Percentiles rank a stretch among this genome's conserved stretches.
Conservation (phyloP, 92 coral and sea anemone genomes). For the Porites divaricata region DNA sequence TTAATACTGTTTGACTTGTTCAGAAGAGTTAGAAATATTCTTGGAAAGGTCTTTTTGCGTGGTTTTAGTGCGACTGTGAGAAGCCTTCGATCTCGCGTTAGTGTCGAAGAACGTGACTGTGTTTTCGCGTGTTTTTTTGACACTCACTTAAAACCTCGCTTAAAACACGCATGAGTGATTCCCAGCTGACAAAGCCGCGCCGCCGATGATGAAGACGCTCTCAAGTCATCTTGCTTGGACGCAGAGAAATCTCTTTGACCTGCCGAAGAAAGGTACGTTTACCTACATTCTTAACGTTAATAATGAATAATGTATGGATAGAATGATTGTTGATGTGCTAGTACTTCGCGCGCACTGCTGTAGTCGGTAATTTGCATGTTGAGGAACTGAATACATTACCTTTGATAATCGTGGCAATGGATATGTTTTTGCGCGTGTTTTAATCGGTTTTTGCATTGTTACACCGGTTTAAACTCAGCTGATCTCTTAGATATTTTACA, state of each 20-base stretch:
- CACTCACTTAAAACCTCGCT: not conserved
- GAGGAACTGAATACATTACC: constrained; percentile 33
- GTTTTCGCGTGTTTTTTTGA: constrained; percentile 22
- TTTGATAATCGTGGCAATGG: constrained; percentile 27
- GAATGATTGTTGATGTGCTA: constrained; percentile 29
- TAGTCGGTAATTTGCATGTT: constrained; percentile 31
- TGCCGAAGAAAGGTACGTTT: constrained; percentile 15
- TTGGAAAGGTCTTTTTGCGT: not conserved
- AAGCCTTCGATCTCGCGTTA: not conserved
- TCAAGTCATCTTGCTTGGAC: constrained; percentile 3
- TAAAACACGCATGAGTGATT: constrained; percentile 13
- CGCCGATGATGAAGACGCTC: not conserved
- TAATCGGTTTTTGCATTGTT: constrained; percentile 23
- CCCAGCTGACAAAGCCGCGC: not conserved
- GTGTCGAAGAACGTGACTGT: constrained; percentile 5
- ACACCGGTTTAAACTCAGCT: not conserved
- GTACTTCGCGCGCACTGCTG: not conserved
- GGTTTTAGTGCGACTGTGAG: not conserved
- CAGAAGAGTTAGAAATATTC: not conserved
- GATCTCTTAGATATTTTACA: constrained; percentile 12
- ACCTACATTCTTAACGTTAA: not conserved
- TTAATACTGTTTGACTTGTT: not conserved
- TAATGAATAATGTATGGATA: constrained; percentile 37
- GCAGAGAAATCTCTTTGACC: not conserved
- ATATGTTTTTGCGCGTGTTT: constrained; percentile 9